Evolutionary conservation across 2,113 vertebrate genomes (phyloP).

Genomic region (Nycticorax nycticorax): DNA sequence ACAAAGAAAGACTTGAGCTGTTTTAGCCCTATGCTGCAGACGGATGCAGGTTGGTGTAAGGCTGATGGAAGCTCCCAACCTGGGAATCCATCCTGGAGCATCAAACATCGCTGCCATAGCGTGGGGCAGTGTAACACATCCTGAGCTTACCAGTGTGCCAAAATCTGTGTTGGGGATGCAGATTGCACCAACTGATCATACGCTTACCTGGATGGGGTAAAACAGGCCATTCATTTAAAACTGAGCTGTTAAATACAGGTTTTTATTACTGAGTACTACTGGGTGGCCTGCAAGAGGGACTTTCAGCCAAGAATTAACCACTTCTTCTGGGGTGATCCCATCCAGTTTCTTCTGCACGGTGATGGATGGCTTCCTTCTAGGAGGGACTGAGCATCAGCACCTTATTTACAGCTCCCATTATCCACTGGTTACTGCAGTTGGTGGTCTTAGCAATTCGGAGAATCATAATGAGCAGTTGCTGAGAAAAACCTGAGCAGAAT

Average conservation of each 20-base stretch:
- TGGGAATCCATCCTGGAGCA: background rate
- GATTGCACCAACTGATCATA: background rate
- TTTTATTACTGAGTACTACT: background rate
- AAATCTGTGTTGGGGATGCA: background rate
- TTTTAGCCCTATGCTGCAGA: background rate
- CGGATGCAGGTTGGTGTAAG: accelerated
- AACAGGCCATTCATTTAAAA: background rate
- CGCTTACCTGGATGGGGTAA: background rate
- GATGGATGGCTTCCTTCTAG: background rate
- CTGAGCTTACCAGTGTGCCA: background rate
- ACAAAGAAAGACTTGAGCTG: background rate
- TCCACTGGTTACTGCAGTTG: background rate
- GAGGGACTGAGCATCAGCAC: background rate
- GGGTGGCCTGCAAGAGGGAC: background rate
- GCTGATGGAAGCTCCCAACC: background rate
- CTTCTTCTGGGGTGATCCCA: background rate
- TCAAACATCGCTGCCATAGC: background rate
- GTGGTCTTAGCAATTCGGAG: background rate
- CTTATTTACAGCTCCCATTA: background rate
- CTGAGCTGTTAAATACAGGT: background rate
- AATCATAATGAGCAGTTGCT: background rate
- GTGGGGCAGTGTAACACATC: background rate
- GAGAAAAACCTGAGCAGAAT: background rate
- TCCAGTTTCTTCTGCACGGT: background rate
- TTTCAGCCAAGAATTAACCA: background rate